phyloP scores from a whole-genome alignment of 2,113 vertebrate genomes.

The Orthonyx spaldingii region DNA sequence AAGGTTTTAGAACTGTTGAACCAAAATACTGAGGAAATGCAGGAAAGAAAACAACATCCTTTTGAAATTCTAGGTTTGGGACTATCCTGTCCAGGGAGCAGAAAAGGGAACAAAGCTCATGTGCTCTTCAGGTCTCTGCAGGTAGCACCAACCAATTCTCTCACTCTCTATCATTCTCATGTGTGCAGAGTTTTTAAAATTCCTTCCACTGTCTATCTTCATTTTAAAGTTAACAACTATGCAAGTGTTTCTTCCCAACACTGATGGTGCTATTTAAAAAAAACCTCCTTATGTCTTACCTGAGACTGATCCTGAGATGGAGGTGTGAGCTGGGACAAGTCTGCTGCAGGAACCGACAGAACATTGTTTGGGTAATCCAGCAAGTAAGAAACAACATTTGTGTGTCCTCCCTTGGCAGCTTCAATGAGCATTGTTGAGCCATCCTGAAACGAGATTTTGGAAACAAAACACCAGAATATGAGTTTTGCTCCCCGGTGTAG shows the following conservation, averaged over 20 bases:
- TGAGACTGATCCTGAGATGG: slow-evolving; percentile 96
- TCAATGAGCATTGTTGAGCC: slow-evolving; percentile 99
- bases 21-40: not conserved
- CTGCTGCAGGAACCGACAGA: slow-evolving; percentile 87
- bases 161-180: not conserved
- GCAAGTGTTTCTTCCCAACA: not conserved
- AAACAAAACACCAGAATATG: slow-evolving; percentile 1
- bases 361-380: slow-evolving; percentile 99
- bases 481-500: not conserved
- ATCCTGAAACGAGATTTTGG: slow-evolving; percentile 77
- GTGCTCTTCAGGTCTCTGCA: not conserved
- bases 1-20: not conserved
- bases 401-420: slow-evolving; percentile 98
- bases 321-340: slow-evolving; percentile 91
- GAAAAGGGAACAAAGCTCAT: not conserved
- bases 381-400: slow-evolving; percentile 97
- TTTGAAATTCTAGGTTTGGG: not conserved
- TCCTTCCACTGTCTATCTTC: not conserved
- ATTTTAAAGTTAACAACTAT: not conserved
- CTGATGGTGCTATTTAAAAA: not conserved
- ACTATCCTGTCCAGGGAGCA: not conserved
- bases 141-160: not conserved
- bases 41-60: not conserved
- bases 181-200: rapidly evolving
- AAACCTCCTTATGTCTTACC: slow-evolving; percentile 69